Evolutionary conservation across 2,888 invertebrate species (phyloP).

Genomic region (Eupsilia transversa): DNA sequence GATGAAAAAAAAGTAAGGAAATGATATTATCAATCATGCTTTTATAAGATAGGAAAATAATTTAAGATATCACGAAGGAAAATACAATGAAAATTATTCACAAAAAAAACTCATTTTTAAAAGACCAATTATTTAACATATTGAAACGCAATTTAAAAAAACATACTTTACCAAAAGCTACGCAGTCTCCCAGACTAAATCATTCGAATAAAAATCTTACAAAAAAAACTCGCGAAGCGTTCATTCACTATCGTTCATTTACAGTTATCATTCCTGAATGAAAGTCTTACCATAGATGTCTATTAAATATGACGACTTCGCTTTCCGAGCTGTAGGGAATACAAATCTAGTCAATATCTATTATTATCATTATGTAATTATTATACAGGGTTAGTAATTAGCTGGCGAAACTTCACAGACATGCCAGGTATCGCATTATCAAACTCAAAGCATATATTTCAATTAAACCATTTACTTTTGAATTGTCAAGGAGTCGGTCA

Average conservation of each 20-base stretch:
- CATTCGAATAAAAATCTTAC: slow-evolving; percentile 8
- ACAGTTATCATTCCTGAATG: slow-evolving; percentile 54
- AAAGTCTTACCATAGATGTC: slow-evolving; percentile 84
- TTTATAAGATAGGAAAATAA: background rate
- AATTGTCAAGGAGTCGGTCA: too few species aligned
- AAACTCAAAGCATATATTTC: too few species aligned
- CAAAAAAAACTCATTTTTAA: background rate
- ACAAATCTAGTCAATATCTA: slow-evolving; percentile 39
- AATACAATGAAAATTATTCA: slow-evolving; percentile 21
- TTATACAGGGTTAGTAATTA: background rate
- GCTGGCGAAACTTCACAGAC: background rate
- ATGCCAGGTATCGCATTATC: too few species aligned
- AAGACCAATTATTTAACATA: background rate
- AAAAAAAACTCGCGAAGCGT: slow-evolving; percentile 42
- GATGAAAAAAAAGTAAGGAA: background rate
- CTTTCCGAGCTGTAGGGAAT: slow-evolving; percentile 80
- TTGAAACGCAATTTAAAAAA: background rate
- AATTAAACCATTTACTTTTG: too few species aligned
- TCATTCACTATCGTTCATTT: slow-evolving; percentile 49
- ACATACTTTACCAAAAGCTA: slow-evolving; percentile 33
- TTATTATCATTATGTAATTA: background rate
- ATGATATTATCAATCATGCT: slow-evolving; percentile 16
- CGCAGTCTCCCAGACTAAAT: slow-evolving; percentile 24
- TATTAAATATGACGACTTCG: slow-evolving; percentile 80
- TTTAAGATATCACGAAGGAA: background rate